Conservation (phyloP, 1,140 invertebrate genomes). For the Bombus pascuorum region DNA sequence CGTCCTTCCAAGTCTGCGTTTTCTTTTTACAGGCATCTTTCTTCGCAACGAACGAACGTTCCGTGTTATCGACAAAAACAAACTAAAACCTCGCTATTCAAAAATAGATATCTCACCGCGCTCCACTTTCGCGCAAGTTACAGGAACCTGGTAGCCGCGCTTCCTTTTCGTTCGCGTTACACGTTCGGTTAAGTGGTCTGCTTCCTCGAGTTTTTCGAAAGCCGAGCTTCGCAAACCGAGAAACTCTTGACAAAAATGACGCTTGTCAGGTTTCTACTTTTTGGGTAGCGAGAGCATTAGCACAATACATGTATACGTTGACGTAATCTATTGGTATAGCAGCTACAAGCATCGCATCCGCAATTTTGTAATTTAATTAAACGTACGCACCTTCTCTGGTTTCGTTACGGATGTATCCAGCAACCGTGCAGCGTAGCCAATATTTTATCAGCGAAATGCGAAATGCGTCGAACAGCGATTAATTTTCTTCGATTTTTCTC, state of each 20-base stretch:
- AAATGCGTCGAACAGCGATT: too few species aligned
- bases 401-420: not conserved
- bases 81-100: not conserved
- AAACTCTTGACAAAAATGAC: too few species aligned
- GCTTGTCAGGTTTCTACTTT: too few species aligned
- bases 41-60: not conserved
- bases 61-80: not conserved
- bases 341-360: too few species aligned
- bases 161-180: not conserved
- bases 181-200: too few species aligned
- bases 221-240: rapidly evolving
- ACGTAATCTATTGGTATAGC: rapidly evolving
- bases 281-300: too few species aligned
- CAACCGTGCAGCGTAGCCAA: too few species aligned
- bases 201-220: not conserved
- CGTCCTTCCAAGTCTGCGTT: slow-evolving; percentile 13
- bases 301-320: too few species aligned
- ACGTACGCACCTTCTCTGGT: too few species aligned
- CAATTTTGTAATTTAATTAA: too few species aligned
- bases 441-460: too few species aligned
- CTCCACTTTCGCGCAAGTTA: not conserved
- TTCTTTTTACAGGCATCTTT: not conserved
- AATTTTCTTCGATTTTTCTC: too few species aligned
- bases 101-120: not conserved
- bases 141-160: not conserved